These are phyloP conservation scores for Eupithecia vulgata DNA, from an alignment of 2,888 invertebrate species.

Conservation along the genomic window DNA sequence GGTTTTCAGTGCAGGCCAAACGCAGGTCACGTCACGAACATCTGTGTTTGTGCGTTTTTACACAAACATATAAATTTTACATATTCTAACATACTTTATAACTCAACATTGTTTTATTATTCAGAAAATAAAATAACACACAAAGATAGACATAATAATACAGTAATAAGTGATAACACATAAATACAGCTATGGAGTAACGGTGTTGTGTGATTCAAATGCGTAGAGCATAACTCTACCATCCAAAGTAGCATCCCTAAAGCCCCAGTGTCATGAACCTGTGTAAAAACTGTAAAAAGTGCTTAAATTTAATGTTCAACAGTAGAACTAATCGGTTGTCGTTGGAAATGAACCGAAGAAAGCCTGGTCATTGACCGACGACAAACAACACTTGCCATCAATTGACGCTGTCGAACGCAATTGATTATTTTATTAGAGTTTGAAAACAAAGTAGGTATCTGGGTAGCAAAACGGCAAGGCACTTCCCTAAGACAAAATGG, in stretches of 20 bases:
- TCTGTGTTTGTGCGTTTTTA: too few relatives aligned
- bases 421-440: slow-evolving; percentile 20
- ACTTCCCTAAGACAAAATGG: neutral
- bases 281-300: slow-evolving; percentile 34
- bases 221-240: neutral
- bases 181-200: too few relatives aligned
- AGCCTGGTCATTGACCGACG: slow-evolving; percentile 55
- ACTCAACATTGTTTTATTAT: too few relatives aligned
- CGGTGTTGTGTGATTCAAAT: neutral
- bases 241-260: neutral
- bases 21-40: too few relatives aligned
- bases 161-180: too few relatives aligned
- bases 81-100: too few relatives aligned
- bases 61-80: too few relatives aligned
- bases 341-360: slow-evolving; percentile 65
- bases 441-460: neutral
- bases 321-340: slow-evolving; percentile 69
- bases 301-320: slow-evolving; percentile 32
- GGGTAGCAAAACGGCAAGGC: neutral
- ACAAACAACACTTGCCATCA: slow-evolving; percentile 56
- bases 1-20: too few relatives aligned
- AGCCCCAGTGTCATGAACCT: slow-evolving; percentile 9
- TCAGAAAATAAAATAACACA: too few relatives aligned
- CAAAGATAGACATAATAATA: too few relatives aligned
- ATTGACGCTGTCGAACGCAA: slow-evolving; percentile 49